Evolutionary conservation across 1,140 invertebrate genomes (phyloP).

Genomic region (Nasonia giraulti): DNA sequence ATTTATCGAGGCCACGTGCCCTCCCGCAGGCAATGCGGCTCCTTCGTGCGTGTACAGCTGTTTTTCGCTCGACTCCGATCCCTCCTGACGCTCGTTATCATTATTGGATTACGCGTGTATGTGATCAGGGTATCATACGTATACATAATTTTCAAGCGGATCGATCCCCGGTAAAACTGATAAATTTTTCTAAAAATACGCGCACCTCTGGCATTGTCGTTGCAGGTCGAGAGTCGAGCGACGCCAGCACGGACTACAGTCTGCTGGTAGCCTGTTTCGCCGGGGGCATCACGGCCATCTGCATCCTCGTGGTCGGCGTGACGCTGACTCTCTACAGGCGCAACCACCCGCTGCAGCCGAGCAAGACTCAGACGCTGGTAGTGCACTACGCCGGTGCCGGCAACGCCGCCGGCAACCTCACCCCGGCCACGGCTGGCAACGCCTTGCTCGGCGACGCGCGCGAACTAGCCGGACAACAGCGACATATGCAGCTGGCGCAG

Average conservation of each 20-base stretch:
- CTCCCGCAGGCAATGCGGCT: background rate
- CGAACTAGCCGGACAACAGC: slow-evolving; percentile 23
- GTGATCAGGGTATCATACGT: too few relatives aligned
- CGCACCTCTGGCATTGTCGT: too few relatives aligned
- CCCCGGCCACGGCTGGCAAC: background rate
- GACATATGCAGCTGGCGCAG: slow-evolving; percentile 11
- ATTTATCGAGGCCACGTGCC: background rate
- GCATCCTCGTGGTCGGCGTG: slow-evolving; percentile 66
- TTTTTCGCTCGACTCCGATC: background rate
- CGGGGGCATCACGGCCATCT: slow-evolving; percentile 66
- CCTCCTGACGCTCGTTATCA: too few relatives aligned
- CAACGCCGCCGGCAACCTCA: background rate
- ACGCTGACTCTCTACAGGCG: slow-evolving; percentile 66
- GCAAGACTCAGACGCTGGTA: slow-evolving; percentile 59
- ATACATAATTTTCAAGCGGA: too few relatives aligned
- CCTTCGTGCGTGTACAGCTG: background rate
- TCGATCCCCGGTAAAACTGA: too few relatives aligned
- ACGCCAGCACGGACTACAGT: slow-evolving; percentile 65
- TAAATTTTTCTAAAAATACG: too few relatives aligned
- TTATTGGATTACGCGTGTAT: too few relatives aligned
- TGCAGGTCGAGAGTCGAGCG: slow-evolving; percentile 63
- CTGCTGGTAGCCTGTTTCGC: slow-evolving; percentile 67
- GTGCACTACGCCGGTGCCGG: slow-evolving; percentile 51
- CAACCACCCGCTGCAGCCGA: slow-evolving; percentile 56
- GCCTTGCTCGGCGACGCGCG: background rate